Percentiles rank a stretch among this genome's conserved stretches.
Conservation (phyloP, 1,140 invertebrate species). For the Stegodyphus mimosarum region DNA sequence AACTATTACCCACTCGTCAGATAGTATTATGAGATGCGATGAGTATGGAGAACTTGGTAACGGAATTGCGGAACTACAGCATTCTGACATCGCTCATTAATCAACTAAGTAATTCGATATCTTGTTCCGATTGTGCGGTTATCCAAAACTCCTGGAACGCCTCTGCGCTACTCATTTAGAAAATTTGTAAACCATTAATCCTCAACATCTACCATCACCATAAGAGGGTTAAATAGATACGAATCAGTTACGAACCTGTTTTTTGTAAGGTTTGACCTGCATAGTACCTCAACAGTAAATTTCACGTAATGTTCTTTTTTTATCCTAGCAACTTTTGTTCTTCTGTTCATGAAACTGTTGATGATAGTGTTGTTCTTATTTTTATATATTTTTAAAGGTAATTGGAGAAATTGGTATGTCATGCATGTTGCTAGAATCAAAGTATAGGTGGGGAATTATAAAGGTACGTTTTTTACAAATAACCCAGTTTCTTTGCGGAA, state of each 20-base stretch:
- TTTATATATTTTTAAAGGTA: too few relatives aligned
- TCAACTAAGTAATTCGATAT: slow-evolving; percentile 14
- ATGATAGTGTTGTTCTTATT: too few relatives aligned
- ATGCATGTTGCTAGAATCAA: too few relatives aligned
- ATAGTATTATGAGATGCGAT: too few relatives aligned
- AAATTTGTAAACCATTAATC: background rate
- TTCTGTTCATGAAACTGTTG: too few relatives aligned
- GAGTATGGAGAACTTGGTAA: too few relatives aligned
- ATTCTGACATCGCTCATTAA: slow-evolving; percentile 15
- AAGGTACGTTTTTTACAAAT: too few relatives aligned
- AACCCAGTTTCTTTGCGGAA: too few relatives aligned
- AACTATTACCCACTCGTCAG: too few relatives aligned
- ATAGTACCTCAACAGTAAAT: background rate
- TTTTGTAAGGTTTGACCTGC: background rate
- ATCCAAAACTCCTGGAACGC: background rate
- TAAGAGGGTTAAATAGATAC: background rate
- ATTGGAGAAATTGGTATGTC: too few relatives aligned
- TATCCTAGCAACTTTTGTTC: background rate
- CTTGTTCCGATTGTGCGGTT: slow-evolving; percentile 14
- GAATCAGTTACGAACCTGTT: background rate
- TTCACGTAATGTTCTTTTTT: background rate
- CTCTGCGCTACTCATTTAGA: background rate
- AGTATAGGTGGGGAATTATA: too few relatives aligned
- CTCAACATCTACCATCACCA: background rate
- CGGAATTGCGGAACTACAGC: too few relatives aligned